These are phyloP conservation scores for Crocuta crocuta DNA, from an alignment of 2,113 vertebrate species.

Conservation along the genomic window DNA sequence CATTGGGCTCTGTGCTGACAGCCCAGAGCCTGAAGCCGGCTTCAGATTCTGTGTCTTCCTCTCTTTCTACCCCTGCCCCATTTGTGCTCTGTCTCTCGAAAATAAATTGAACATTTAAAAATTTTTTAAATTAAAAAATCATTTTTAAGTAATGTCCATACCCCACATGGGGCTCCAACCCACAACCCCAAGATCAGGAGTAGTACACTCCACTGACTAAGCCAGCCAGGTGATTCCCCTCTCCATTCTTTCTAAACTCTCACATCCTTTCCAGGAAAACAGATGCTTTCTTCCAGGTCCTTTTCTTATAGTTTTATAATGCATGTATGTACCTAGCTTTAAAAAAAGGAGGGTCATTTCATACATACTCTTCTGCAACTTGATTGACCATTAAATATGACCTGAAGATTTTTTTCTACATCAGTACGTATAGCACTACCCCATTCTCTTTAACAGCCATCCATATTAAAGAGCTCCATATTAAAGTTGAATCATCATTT, in stretches of 20 bases:
- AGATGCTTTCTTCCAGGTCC: background rate
- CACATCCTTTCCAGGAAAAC: background rate
- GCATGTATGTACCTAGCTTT: background rate
- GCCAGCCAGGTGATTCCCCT: no score
- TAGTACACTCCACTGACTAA: no score
- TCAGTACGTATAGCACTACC: background rate
- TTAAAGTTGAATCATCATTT: background rate
- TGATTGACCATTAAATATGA: background rate
- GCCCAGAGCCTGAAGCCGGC: no score
- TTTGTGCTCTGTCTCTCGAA: no score
- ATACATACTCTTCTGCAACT: background rate
- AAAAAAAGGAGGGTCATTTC: background rate
- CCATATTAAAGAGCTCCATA: background rate
- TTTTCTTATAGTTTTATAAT: background rate
- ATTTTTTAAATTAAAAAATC: no score
- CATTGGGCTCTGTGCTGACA: no score
- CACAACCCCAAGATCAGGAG: no score
- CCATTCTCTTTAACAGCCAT: background rate
- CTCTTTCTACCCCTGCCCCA: no score
- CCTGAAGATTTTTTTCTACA: background rate
- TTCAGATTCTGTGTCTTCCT: no score
- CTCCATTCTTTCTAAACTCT: background rate
- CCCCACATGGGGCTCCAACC: no score
- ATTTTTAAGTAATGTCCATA: no score
- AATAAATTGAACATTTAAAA: no score